Conservation (phyloP, 30 jellyfish, hydroid and myxozoan species). For the Cassiopea xamachana region DNA sequence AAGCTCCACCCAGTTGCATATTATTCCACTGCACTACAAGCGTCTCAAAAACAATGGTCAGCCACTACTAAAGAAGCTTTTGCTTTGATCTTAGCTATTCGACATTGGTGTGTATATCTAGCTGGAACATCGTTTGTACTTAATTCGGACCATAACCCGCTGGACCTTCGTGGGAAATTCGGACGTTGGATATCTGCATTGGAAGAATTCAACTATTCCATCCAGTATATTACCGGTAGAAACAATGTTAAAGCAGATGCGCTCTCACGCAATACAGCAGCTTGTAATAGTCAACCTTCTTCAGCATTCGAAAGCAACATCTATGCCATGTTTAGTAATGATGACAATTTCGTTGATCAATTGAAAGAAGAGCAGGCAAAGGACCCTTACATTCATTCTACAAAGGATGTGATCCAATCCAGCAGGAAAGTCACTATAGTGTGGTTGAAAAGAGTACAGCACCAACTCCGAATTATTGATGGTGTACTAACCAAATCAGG, state of each 20-base stretch:
- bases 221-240: constrained; percentile 53
- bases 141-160: constrained; percentile 61
- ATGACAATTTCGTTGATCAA: constrained; percentile 16
- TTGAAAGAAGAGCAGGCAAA: constrained; percentile 29
- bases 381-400: constrained; percentile 13
- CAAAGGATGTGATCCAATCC: constrained; percentile 3
- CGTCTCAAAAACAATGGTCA: constrained; percentile 41
- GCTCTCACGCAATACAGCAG: constrained; percentile 24
- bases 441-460: constrained; percentile 41
- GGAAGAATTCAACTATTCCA: constrained; percentile 27
- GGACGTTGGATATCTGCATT: constrained; percentile 47
- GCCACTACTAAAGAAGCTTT: constrained; percentile 51
- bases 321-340: constrained; percentile 17
- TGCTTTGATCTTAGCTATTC: constrained; percentile 49
- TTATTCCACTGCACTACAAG: constrained; percentile 19
- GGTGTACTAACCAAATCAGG: constrained; percentile 50
- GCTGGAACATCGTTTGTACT: constrained; percentile 39
- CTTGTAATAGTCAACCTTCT: constrained; percentile 25
- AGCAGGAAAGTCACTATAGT: constrained; percentile 14
- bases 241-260: constrained; percentile 61
- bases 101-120: constrained; percentile 38
- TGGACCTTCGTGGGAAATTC: constrained; percentile 58
- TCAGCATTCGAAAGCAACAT: constrained; percentile 19
- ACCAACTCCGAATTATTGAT: constrained; percentile 44
- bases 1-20: constrained; percentile 55